Percentiles rank a stretch among this genome's conserved stretches.
These are phyloP conservation scores for Hedychridium roseum DNA, from an alignment of 2,888 invertebrate genomes.

Conservation along the genomic window DNA sequence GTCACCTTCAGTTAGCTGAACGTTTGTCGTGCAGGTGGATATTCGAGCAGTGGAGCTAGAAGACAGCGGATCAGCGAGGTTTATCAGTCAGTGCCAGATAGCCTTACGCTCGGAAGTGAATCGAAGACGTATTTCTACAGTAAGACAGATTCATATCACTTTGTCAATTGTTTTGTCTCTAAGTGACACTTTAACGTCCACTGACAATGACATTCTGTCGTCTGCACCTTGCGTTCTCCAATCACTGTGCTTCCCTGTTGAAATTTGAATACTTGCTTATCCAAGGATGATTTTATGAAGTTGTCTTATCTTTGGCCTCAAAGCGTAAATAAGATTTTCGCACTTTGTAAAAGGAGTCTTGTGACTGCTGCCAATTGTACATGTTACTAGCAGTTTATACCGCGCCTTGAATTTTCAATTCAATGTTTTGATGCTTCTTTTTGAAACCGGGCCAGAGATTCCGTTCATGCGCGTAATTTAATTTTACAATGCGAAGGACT, in stretches of 20 bases:
- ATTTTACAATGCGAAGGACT: slow-evolving; percentile 31
- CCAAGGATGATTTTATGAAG: neutral
- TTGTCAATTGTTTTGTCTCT: neutral
- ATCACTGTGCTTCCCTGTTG: neutral
- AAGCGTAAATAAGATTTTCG: neutral
- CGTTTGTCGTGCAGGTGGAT: slow-evolving; percentile 44
- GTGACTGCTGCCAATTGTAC: neutral
- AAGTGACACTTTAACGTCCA: neutral
- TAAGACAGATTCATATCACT: too few species aligned
- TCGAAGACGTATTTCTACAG: too few species aligned
- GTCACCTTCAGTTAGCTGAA: slow-evolving; percentile 57
- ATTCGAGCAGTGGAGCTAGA: too few species aligned
- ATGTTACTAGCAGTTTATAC: neutral
- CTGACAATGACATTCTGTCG: slow-evolving; percentile 20
- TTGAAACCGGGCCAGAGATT: slow-evolving; percentile 33
- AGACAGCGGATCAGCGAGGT: neutral
- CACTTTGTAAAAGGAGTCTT: neutral
- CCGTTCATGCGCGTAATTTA: slow-evolving; percentile 15
- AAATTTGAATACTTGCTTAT: neutral
- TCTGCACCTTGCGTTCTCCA: slow-evolving; percentile 31
- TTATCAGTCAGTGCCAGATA: neutral
- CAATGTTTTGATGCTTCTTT: slow-evolving; percentile 5
- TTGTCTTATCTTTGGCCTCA: neutral
- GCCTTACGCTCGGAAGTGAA: neutral
- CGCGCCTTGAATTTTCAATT: neutral